Percentiles rank a stretch among this genome's conserved stretches.
phyloP scores from a whole-genome alignment of 2,797 vertebrate species.

The Oreochromis mossambicus region DNA sequence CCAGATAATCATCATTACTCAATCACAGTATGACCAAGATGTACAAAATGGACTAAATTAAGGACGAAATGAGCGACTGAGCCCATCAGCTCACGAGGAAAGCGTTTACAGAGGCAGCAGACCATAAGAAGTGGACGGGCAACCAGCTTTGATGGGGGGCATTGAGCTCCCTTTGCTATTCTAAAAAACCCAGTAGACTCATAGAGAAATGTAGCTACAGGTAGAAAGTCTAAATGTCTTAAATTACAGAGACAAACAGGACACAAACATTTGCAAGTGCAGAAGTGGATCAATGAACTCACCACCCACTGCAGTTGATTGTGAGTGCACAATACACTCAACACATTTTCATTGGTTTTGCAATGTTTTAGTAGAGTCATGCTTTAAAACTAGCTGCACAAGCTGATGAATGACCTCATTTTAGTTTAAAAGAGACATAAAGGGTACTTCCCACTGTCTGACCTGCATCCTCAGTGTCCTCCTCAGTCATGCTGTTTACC shows the following conservation, averaged over 20 bases:
- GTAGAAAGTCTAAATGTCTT: neutral
- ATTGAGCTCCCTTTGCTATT: neutral
- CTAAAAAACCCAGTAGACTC: neutral
- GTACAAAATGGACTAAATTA: neutral
- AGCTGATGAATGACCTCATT: neutral
- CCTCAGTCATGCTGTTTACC: neutral
- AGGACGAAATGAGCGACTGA: neutral
- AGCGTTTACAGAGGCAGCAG: neutral
- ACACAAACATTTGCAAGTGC: neutral
- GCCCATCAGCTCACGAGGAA: neutral
- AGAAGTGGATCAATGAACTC: neutral
- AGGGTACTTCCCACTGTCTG: neutral
- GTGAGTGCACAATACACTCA: neutral
- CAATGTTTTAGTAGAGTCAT: neutral
- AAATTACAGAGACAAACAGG: neutral
- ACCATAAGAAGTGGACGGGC: neutral
- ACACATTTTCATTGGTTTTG: neutral
- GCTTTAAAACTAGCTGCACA: neutral
- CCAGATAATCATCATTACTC: neutral
- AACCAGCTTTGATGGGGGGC: neutral
- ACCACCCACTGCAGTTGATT: neutral
- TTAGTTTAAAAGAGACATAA: neutral
- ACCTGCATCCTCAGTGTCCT: neutral
- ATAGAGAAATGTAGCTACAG: neutral
- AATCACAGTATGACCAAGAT: neutral